Evolutionary conservation across 2,113 vertebrate species (phyloP).

Genomic region (Alces alces): DNA sequence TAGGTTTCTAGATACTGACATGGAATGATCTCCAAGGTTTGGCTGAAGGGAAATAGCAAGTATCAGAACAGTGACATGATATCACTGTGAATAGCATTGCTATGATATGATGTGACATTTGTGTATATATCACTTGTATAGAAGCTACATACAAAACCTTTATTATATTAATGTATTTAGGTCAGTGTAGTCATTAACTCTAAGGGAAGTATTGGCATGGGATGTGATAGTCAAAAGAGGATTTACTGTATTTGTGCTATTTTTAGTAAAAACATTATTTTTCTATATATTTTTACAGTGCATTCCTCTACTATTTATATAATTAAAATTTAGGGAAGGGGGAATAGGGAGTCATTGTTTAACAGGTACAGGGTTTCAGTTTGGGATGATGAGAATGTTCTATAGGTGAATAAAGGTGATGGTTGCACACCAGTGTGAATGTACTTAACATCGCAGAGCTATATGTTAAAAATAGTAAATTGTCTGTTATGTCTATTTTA

Average conservation of each 20-base stretch:
- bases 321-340: not conserved
- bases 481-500: not conserved
- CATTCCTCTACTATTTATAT: not conserved
- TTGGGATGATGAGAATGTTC: not conserved
- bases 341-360: not conserved
- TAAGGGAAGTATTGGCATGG: not conserved
- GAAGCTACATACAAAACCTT: not conserved
- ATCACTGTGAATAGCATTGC: not conserved
- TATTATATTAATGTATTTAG: not conserved
- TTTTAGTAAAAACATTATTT: not conserved
- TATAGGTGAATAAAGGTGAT: not conserved
- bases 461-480: not conserved
- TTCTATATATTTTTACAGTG: not conserved
- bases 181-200: not conserved
- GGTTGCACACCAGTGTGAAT: not conserved
- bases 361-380: not conserved
- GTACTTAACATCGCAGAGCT: not conserved
- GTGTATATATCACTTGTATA: not conserved
- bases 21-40: not conserved
- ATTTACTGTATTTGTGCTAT: not conserved
- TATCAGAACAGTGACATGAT: not conserved
- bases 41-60: not conserved
- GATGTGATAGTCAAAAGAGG: not conserved
- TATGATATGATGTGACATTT: not conserved
- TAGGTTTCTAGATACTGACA: not conserved